phyloP scores from a whole-genome alignment of 2,113 vertebrate species.

The Rhea pennata region DNA sequence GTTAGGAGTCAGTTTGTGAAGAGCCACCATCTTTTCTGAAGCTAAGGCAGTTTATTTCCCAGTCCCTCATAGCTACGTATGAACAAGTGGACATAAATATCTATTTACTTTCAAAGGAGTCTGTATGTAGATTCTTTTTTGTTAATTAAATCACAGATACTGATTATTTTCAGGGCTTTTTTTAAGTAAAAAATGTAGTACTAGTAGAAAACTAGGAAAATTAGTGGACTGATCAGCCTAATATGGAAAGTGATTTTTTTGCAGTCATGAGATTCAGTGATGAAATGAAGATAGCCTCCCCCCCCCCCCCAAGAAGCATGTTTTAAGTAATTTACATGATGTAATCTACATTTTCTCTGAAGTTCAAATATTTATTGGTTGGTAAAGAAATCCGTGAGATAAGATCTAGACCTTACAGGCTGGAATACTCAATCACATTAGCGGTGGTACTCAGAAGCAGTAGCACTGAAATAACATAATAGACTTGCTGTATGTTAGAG shows the following conservation, averaged over 20 bases:
- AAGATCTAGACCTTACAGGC: slow-evolving; percentile 31
- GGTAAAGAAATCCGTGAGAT: background rate
- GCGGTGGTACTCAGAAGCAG: background rate
- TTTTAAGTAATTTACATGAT: background rate
- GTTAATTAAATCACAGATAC: background rate
- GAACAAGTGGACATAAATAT: background rate
- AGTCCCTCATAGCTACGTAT: background rate
- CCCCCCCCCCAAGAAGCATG: background rate
- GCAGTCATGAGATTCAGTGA: background rate
- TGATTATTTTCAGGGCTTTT: background rate
- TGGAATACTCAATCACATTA: background rate
- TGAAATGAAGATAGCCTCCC: background rate
- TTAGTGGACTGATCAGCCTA: background rate
- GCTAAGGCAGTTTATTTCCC: background rate
- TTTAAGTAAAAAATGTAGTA: background rate
- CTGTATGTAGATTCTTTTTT: background rate
- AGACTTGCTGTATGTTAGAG: slow-evolving; percentile 33
- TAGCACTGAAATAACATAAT: slow-evolving; percentile 38
- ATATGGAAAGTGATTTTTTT: background rate
- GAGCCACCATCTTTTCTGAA: background rate
- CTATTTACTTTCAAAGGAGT: background rate
- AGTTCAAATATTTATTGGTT: slow-evolving; percentile 7
- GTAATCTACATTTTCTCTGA: background rate
- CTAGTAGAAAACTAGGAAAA: background rate
- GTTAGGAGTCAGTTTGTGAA: background rate